Percentiles rank a stretch among this genome's conserved stretches.
phyloP scores from a whole-genome alignment of 1,140 invertebrate genomes.

The Sinella curviseta region DNA sequence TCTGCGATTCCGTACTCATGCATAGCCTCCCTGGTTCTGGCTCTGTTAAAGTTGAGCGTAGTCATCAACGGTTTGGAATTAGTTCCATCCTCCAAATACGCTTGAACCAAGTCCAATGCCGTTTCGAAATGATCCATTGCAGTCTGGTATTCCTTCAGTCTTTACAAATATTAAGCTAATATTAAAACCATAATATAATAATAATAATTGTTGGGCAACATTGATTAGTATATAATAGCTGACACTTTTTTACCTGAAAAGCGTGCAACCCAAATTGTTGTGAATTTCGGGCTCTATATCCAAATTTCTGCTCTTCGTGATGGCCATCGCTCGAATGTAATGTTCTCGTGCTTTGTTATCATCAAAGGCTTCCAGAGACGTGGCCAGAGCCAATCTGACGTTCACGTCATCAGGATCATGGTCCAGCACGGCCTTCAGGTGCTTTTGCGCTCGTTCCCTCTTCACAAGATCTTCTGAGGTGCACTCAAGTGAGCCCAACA shows the following conservation, averaged over 20 bases:
- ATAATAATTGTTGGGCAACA: no score
- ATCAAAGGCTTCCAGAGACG: not conserved
- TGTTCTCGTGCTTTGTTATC: not conserved
- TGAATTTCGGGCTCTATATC: not conserved
- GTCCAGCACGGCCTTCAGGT: not conserved
- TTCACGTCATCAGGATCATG: not conserved
- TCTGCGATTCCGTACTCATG: not conserved
- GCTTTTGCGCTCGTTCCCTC: not conserved
- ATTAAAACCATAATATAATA: no score
- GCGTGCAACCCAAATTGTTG: not conserved
- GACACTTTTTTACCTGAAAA: not conserved
- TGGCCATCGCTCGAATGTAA: not conserved
- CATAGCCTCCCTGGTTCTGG: not conserved
- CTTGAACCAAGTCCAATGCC: no score
- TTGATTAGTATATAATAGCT: no score
- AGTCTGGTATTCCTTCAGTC: not conserved
- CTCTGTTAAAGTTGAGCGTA: not conserved
- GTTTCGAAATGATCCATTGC: not conserved
- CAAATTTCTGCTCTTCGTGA: not conserved
- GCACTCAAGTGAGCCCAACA: not conserved
- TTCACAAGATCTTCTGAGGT: not conserved
- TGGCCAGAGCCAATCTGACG: not conserved
- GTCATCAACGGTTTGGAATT: no score
- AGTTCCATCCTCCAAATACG: no score
- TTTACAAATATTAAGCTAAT: not conserved